Conservation (phyloP, 2,797 vertebrate genomes). For the Xenopus petersii region DNA sequence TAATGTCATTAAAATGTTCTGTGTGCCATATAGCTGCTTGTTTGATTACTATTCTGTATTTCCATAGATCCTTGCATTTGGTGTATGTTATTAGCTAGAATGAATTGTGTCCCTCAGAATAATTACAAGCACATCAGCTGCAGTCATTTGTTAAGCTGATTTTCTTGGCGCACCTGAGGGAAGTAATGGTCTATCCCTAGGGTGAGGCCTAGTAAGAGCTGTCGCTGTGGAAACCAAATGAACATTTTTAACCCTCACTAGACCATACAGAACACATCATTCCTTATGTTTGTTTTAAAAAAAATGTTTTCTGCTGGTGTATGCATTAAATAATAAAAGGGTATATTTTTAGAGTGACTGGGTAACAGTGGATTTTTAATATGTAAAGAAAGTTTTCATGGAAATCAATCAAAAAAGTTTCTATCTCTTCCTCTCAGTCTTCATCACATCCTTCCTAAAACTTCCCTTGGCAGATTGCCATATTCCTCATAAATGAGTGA, state of each 20-base stretch:
- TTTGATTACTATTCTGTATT: no score
- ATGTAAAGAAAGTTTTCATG: not conserved
- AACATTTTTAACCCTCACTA: conserved; percentile 29
- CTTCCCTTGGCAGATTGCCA: conserved; percentile 20
- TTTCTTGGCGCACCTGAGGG: conserved; percentile 38
- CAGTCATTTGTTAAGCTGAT: conserved; percentile 34
- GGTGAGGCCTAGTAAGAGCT: conserved; percentile 19
- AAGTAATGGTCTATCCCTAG: conserved; percentile 18
- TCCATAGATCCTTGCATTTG: no score
- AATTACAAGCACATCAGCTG: conserved; percentile 36
- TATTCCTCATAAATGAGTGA: conserved; percentile 72
- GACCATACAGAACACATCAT: not conserved
- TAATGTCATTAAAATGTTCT: no score
- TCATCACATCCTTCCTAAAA: conserved; percentile 30
- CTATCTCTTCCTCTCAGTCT: not conserved
- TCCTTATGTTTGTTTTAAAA: no score
- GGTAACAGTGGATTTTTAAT: not conserved
- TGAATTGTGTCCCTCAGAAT: conserved; percentile 25
- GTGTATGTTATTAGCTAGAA: conserved; percentile 4
- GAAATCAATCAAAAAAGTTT: not conserved
- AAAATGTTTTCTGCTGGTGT: no score
- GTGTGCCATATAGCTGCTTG: no score
- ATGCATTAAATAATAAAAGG: no score
- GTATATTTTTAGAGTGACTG: no score
- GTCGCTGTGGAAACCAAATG: conserved; percentile 40